Evolutionary conservation across 2,797 vertebrate species (phyloP).

Genomic region (Sphaeramia orbicularis): DNA sequence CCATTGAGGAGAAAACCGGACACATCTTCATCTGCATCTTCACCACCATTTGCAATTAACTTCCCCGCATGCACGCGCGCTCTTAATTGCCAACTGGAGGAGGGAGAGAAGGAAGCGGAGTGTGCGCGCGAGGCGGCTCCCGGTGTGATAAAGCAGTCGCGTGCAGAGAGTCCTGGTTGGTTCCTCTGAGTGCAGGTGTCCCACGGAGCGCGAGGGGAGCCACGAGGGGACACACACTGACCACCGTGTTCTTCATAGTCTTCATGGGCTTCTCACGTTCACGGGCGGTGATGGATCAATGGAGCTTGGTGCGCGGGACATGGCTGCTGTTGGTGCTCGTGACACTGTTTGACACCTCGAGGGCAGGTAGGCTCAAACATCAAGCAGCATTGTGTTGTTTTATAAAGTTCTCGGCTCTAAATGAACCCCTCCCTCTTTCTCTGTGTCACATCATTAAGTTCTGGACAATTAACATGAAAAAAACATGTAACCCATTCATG

Average conservation of each 20-base stretch:
- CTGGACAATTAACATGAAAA: no score
- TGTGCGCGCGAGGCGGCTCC: constrained; percentile 1
- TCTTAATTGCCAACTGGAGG: constrained; percentile 28
- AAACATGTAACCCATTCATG: no score
- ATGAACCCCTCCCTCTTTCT: background rate
- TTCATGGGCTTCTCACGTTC: background rate
- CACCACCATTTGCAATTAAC: no score
- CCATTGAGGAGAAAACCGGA: constrained; percentile 16
- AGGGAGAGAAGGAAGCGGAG: constrained; percentile 1
- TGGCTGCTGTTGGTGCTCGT: constrained; percentile 60
- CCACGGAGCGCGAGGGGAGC: constrained; percentile 14
- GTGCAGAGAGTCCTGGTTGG: constrained; percentile 3
- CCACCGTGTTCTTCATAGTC: background rate
- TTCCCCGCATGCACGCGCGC: constrained; percentile 15
- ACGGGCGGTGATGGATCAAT: constrained; percentile 58
- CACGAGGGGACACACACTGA: constrained; percentile 19
- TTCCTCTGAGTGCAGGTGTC: constrained; percentile 54
- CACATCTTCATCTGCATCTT: no score
- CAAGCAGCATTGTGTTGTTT: no score
- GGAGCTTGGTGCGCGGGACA: constrained; percentile 41
- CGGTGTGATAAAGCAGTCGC: constrained; percentile 3
- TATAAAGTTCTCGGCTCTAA: no score
- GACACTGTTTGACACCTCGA: constrained; percentile 36
- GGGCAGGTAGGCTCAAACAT: constrained; percentile 69
- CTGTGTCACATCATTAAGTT: constrained; percentile 15